Percentiles rank a stretch among this genome's conserved stretches.
These are phyloP conservation scores for Diarsia rubi DNA, from an alignment of 2,888 invertebrate species.

Conservation along the genomic window DNA sequence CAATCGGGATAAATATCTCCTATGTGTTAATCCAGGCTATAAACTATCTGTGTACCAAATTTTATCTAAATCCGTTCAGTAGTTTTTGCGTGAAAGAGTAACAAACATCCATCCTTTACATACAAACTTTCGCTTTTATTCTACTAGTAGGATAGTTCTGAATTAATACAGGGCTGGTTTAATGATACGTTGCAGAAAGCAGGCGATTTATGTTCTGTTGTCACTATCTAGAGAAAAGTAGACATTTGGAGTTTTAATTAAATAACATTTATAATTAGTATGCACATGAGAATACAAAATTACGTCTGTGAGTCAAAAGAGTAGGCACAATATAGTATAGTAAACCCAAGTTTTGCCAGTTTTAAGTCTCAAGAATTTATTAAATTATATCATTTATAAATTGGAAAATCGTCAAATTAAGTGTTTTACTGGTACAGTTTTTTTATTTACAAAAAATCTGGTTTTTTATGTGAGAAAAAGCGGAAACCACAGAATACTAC, in stretches of 20 bases:
- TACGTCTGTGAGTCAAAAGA: not conserved
- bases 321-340: not conserved
- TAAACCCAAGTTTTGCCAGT: not conserved
- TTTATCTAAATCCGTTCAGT: no score
- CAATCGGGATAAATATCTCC: no score
- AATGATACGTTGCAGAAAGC: not conserved
- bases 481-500: no score
- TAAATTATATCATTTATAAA: not conserved
- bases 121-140: no score
- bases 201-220: not conserved
- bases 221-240: not conserved
- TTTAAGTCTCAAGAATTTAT: not conserved
- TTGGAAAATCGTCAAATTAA: not conserved
- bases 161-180: not conserved
- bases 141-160: no score
- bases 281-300: not conserved
- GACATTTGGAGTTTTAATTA: not conserved
- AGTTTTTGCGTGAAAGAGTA: no score
- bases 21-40: no score
- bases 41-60: no score
- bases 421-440: no score
- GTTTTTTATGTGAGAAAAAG: no score
- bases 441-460: no score
- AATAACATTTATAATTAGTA: not conserved
- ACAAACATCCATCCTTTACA: no score